Evolutionary conservation across 2,113 vertebrate species (phyloP).

Genomic region (Lutjanus erythropterus): DNA sequence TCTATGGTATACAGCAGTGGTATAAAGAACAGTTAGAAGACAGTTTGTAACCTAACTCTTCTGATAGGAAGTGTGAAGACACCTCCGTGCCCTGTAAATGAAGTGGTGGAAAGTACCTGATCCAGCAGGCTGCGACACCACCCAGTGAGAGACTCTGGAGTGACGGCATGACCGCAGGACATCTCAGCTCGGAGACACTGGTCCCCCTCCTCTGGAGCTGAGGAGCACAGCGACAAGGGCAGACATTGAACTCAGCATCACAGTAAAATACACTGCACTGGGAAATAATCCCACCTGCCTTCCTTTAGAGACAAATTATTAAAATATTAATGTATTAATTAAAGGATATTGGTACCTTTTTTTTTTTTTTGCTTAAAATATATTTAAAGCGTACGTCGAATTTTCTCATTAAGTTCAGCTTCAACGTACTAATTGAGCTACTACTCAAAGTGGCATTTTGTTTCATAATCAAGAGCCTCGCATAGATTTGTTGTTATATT

Average conservation of each 20-base stretch:
- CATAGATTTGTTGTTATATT: no score
- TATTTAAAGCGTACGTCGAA: no score
- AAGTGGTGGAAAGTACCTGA: constrained; percentile 64
- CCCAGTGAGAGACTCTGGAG: constrained; percentile 79
- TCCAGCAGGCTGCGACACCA: constrained; percentile 83
- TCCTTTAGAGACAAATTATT: neutral
- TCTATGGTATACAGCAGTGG: no score
- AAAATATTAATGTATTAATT: no score
- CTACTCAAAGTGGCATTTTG: no score
- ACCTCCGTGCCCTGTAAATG: no score
- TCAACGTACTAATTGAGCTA: no score
- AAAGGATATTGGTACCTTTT: no score
- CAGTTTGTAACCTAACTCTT: neutral
- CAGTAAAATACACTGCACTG: neutral
- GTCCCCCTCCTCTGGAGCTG: constrained; percentile 79
- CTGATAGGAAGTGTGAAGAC: neutral
- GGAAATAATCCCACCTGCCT: neutral
- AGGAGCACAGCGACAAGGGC: neutral
- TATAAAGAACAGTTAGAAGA: neutral
- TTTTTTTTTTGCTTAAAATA: no score
- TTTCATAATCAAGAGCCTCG: no score
- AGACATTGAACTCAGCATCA: neutral
- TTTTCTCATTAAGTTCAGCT: no score
- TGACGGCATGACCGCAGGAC: constrained; percentile 84
- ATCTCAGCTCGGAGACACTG: constrained; percentile 73